Evolutionary conservation across 1,140 invertebrate species (phyloP), one percentile per base, ranked within the genome.

Genomic region (Apocrypta bakeri): DNA sequence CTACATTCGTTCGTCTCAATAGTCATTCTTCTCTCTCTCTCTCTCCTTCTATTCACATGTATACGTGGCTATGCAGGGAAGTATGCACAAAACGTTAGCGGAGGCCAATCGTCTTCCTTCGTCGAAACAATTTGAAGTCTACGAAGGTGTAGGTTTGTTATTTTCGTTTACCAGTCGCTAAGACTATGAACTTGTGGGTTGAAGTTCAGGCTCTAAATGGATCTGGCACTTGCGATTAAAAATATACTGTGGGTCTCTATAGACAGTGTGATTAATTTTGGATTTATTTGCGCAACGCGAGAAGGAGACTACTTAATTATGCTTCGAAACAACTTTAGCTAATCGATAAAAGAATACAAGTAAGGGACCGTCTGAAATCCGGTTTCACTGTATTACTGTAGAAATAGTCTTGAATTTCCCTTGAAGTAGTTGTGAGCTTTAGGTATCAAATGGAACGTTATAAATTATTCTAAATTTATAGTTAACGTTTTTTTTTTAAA

Each of bases 61-160:
- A 17, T 21, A 69, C 9, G 48, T 17, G 48, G 14, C 48, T 56
- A 56, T 56, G 48, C 48, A 17, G 6, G 21, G 17, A 56, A 21
- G 48, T 56, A 56, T 56, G 17, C 17, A 21, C 17, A 56, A 21
- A 21, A n/a, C 14, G 48, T 25, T 17, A 1, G 25, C 63, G 24
- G 37, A 73, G 37, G 71, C 56, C 71, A 73, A 73, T 73, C 71
- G 37, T 73, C 71, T 73, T 25, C 24, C 1, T 12, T 29, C 24
- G 63, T 29, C 63, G 24, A 21, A 29, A 66, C 63, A 66, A 66
- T 66, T 66, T 7, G 42, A 48, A 48, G 42, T 2, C 42, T 48
- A 1, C 17, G 6, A n/a, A 56, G 48, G 48, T 56, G n/a, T 17
- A 21, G 17, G 48, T 21, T 21, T n/a, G 48, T 56, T 56, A 56